phyloP scores from a whole-genome alignment of 2,113 vertebrate species.

The Dryoscopus gambensis region DNA sequence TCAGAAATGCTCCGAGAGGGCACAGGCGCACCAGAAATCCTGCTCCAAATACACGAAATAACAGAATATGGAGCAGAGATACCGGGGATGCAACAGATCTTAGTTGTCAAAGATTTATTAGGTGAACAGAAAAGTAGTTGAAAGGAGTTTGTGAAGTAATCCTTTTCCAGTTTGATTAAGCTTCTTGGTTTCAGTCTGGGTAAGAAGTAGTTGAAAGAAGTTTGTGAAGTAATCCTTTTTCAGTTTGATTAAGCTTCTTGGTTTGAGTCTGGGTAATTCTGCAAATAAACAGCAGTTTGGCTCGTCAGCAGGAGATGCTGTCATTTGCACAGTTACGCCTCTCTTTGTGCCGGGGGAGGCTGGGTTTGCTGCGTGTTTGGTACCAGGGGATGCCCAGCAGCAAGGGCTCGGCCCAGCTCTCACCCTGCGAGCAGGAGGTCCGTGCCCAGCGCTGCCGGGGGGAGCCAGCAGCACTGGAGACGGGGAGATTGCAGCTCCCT shows the following conservation, averaged over 20 bases:
- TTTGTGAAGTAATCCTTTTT: background rate
- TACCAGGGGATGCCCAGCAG: accelerated
- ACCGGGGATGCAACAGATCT: background rate
- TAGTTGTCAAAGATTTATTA: too few relatives aligned
- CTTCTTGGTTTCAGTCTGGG: background rate
- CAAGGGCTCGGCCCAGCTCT: background rate
- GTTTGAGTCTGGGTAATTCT: background rate
- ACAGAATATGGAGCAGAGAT: background rate
- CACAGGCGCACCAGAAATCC: background rate
- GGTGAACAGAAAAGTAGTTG: background rate
- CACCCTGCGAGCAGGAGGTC: background rate
- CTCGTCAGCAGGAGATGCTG: background rate
- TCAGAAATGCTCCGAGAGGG: background rate
- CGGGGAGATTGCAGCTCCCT: background rate
- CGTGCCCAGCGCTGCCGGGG: background rate
- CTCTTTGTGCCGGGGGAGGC: background rate
- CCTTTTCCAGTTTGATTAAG: background rate
- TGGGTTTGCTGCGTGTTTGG: background rate
- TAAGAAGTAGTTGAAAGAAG: background rate
- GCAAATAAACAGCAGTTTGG: background rate
- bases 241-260: background rate
- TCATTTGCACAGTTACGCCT: background rate
- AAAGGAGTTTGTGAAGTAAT: background rate
- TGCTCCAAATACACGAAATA: background rate
- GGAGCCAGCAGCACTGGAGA: too few relatives aligned